Base-by-base conservation (phyloP, 2,888 invertebrate species). In the Temnothorax unifasciatus region DNA sequence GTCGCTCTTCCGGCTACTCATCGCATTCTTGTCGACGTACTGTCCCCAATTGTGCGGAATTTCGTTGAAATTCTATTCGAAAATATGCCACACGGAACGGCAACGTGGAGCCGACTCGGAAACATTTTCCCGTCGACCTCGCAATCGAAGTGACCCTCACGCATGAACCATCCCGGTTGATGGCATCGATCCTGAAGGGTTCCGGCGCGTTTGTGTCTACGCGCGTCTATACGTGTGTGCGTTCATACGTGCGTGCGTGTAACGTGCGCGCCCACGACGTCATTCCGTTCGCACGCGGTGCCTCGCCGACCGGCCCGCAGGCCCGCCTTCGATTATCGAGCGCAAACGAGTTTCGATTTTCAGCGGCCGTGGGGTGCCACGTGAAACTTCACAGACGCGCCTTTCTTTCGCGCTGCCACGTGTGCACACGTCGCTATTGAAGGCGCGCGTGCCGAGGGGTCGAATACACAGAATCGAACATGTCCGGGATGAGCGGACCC, bases 311-410 rank as follows among this genome's bases (percentile, higher is more conserved):
- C 54, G n/a, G 34, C 18, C 11, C 38, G 29, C n/a, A 18, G 68
- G 75, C 82, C 77, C 83, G 71, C 77, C 74, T 88, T 89, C 84
- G 87, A 87, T 88, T 86, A 88, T 89, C 83, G 88, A 85, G 85
- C 89, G 87, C 85, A 87, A 90, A 90, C 87, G 88, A 89, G 90
- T 90, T 90, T 90, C 88, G 89, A 89, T 91, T 91, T 91, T 88
- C 83, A 79, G 57, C 66, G n/a, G 15, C 8, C 9, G 54, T 44
- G 84, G 87, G 75, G 79, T 81, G 83, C 85, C 59, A 71, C 82
- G 90, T 86, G 89, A 87, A 91, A 90, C 91, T 89, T 90, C 84
- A 82, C 90, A 86, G 90, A 86, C 86, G 91, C 90, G 89, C 88
- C 86, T 89, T 82, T 87, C 87, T 87, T 84, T 82, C 87, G 21